These are phyloP conservation scores for Puma concolor DNA, from an alignment of 2,113 vertebrate species.

Conservation along the genomic window DNA sequence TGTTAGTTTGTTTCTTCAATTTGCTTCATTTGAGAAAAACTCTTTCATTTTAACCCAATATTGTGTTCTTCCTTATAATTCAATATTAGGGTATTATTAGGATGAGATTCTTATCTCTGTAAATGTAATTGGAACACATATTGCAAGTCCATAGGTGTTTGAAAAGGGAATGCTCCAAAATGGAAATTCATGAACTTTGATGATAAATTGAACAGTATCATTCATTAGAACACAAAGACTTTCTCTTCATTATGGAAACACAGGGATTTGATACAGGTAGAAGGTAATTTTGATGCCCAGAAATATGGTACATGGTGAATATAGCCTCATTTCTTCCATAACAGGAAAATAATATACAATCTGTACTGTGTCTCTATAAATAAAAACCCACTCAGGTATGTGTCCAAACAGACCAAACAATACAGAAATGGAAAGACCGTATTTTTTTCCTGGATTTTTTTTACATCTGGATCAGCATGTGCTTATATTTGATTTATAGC, in stretches of 20 bases:
- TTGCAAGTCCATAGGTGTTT: conserved; percentile 48
- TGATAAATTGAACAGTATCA: conserved; percentile 65
- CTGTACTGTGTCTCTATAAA: conserved; percentile 38
- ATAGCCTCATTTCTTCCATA: conserved; percentile 57
- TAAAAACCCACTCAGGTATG: conserved; percentile 43
- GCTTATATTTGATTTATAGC: conserved; percentile 65
- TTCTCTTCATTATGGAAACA: conserved; percentile 76
- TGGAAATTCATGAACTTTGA: conserved; percentile 67
- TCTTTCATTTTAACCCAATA: background rate
- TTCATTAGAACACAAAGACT: conserved; percentile 71
- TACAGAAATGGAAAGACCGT: conserved; percentile 59
- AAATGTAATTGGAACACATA: conserved; percentile 8
- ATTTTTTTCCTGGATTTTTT: conserved; percentile 59
- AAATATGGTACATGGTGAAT: conserved; percentile 63
- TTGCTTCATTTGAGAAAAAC: conserved; percentile 32
- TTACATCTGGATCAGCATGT: background rate
- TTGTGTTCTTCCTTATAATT: conserved; percentile 23
- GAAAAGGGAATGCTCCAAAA: conserved; percentile 48
- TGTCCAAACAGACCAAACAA: conserved; percentile 62
- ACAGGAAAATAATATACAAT: conserved; percentile 66
- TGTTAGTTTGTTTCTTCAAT: background rate
- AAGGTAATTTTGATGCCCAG: conserved; percentile 71
- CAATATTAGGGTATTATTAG: conserved; percentile 11
- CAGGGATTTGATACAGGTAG: conserved; percentile 70
- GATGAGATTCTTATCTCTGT: conserved; percentile 36